Evolutionary conservation across 2,113 vertebrate species (phyloP), one percentile per base, ranked within the genome.

Genomic region (Alexandromys fortis): DNA sequence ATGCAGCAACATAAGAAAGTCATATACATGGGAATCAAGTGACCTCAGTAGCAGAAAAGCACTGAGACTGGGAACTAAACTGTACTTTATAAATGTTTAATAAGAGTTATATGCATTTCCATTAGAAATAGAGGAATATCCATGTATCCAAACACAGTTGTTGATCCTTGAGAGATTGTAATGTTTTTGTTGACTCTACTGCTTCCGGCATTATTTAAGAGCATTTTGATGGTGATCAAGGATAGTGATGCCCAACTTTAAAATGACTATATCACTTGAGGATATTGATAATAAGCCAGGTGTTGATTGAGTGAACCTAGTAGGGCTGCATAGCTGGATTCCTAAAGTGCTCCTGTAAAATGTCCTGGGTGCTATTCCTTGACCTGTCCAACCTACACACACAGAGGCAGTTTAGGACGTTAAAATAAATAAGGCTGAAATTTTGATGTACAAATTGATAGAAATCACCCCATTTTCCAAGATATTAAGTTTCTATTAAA

Each of bases 141-240:
- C 33, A 19, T 1, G 47, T 88, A 73, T 93, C 19, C 47, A 96
- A 97, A 81, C 22, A 76, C 79, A 95, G 33, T 38, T 92, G 76
- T 55, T 77, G 68, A 63, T 85, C 28, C 38, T 77, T 79, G 47
- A 83, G 21, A 91, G n/a, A 91, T 38, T 73, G 22, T 55, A 75
- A 75, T 16, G n/a, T 42, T 58, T 87, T 11, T 72, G 35, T 61
- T 63, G 35, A 19, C 47, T 61, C 47, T 78, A n/a, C n/a, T 63
- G 45, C 90, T 96, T 73, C 70, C 38, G 72, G 75, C 35, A 58
- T 22, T 93, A 65, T 81, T 85, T 92, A 79, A 89, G 92, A 94
- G 63, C 68, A 83, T 83, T 86, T 55, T 70, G 95, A 94, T 77
- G 72, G 70, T 79, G 33, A 45, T 5, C 12, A 75, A 49, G 35